Percentiles rank a stretch among this genome's conserved stretches.
Evolutionary conservation across 2,888 invertebrate species (phyloP).

Genomic region (Drosophila neotestacea): DNA sequence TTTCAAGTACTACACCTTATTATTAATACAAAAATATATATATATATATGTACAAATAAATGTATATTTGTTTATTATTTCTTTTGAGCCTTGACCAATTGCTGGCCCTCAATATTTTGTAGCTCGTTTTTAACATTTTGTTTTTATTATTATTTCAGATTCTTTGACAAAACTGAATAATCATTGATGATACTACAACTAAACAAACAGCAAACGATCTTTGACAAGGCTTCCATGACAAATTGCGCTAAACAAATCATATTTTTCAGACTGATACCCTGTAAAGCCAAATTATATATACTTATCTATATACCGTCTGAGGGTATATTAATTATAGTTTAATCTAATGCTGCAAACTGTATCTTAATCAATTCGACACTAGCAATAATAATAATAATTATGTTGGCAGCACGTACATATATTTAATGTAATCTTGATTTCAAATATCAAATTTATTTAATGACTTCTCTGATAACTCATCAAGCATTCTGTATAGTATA

Average conservation of each 20-base stretch:
- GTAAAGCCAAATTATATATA: too few species aligned
- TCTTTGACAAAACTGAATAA: conserved; percentile 18
- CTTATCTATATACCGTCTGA: too few species aligned
- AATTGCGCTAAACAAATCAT: conserved; percentile 4
- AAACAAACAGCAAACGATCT: conserved; percentile 11
- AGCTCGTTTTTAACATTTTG: neutral
- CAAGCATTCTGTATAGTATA: too few species aligned
- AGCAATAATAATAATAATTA: too few species aligned
- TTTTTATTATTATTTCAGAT: conserved; percentile 13
- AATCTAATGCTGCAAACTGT: too few species aligned
- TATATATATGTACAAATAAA: neutral
- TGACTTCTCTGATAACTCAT: too few species aligned
- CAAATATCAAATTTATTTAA: too few species aligned
- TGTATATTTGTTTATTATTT: neutral
- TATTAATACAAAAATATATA: neutral
- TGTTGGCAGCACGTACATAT: too few species aligned
- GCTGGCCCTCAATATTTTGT: conserved; percentile 28
- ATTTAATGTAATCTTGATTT: too few species aligned
- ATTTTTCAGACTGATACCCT: too few species aligned
- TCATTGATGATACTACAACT: conserved; percentile 11
- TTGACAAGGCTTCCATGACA: conserved; percentile 13
- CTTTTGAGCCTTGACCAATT: conserved; percentile 23
- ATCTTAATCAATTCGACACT: too few species aligned
- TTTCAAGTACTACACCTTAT: conserved; percentile 15
- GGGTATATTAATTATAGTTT: too few species aligned